A percentile compares a stretch with the other conserved stretches of the same genome.
These are phyloP conservation scores for Clepsis dumicolana DNA, from an alignment of 2,888 invertebrate genomes.

Conservation along the genomic window DNA sequence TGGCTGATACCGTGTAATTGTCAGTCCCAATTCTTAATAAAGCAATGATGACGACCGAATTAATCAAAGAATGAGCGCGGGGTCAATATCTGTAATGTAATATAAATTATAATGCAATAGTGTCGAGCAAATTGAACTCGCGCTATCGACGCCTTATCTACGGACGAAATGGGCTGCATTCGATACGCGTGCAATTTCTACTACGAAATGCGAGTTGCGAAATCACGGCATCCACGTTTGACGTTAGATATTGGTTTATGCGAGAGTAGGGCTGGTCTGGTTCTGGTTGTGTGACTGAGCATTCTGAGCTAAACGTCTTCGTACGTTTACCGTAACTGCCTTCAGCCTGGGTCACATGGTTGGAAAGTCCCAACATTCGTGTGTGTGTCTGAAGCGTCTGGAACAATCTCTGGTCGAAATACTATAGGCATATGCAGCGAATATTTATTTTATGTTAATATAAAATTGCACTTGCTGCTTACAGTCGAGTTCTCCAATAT, in stretches of 20 bases:
- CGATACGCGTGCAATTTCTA: slow-evolving; percentile 8
- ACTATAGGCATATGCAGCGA: neutral
- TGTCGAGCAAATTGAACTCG: neutral
- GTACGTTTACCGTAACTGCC: neutral
- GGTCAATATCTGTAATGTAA: slow-evolving; percentile 25
- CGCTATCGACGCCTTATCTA: slow-evolving; percentile 33
- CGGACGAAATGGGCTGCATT: slow-evolving; percentile 23
- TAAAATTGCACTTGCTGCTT: neutral
- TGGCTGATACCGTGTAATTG: too few relatives aligned
- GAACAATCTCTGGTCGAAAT: neutral
- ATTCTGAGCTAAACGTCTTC: neutral
- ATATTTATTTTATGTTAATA: neutral
- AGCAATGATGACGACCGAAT: neutral
- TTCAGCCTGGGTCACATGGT: neutral
- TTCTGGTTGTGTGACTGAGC: neutral
- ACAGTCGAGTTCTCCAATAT: too few relatives aligned
- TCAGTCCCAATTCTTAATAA: neutral
- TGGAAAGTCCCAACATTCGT: neutral
- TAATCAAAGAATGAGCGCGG: neutral
- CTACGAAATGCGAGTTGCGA: slow-evolving; percentile 7
- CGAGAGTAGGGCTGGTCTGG: neutral
- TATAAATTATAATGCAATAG: neutral
- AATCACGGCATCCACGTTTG: slow-evolving; percentile 2
- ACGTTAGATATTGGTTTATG: neutral
- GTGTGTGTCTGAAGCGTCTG: neutral